These are phyloP conservation scores for Sinopyrophorus schimmeli DNA, from an alignment of 2,888 invertebrate genomes.

Conservation along the genomic window DNA sequence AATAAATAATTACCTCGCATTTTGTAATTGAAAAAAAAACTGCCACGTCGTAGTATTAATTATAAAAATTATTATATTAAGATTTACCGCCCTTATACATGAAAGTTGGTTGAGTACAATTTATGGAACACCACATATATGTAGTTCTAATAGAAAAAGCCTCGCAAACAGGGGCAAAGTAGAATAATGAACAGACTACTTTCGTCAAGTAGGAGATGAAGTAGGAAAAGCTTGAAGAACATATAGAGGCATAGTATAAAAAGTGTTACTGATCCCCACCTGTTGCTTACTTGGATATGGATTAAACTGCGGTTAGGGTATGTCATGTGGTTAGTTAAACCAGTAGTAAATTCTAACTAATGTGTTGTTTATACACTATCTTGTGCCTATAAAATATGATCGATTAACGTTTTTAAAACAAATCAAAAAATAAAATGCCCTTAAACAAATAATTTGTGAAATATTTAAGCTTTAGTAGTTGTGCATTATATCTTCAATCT, in stretches of 20 bases:
- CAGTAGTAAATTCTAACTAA: conserved; percentile 20
- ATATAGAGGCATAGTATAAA: conserved; percentile 24
- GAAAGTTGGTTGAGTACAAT: conserved; percentile 7
- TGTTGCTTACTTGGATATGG: conserved; percentile 30
- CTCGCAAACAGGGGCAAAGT: conserved; percentile 9
- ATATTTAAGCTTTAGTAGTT: no score
- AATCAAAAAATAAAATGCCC: no score
- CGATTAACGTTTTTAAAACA: no score
- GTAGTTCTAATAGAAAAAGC: not conserved
- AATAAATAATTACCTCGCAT: no score
- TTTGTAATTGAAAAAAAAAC: conserved; percentile 29
- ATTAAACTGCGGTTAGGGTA: conserved; percentile 14
- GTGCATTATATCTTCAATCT: no score
- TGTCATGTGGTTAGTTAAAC: conserved; percentile 20
- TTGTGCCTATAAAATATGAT: no score
- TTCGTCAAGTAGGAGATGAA: conserved; percentile 17
- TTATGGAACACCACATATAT: not conserved
- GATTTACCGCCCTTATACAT: conserved; percentile 27
- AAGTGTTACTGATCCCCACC: conserved; percentile 33
- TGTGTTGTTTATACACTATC: conserved; percentile 19
- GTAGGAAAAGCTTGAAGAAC: conserved; percentile 19
- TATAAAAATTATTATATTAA: conserved; percentile 21
- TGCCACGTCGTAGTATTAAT: conserved; percentile 32
- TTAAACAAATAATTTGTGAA: no score
- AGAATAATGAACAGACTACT: conserved; percentile 12